Evolutionary conservation across 2,888 invertebrate species (phyloP).

Genomic region (Craniophora ligustri): DNA sequence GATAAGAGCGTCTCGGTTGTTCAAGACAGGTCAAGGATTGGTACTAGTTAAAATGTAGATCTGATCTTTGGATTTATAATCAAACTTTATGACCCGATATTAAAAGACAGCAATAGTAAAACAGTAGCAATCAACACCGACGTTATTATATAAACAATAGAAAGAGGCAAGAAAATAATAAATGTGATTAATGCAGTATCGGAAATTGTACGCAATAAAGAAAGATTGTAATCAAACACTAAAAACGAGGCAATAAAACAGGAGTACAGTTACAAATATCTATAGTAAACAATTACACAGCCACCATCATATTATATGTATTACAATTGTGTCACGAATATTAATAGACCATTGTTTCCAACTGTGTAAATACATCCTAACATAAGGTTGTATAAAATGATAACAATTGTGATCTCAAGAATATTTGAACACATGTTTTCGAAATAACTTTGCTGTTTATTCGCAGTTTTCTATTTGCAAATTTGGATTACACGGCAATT

Average conservation of each 20-base stretch:
- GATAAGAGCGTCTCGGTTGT: constrained; percentile 59
- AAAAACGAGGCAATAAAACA: constrained; percentile 22
- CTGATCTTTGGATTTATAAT: constrained; percentile 9
- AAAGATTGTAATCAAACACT: constrained; percentile 18
- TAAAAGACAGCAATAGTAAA: constrained; percentile 1
- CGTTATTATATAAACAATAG: background rate
- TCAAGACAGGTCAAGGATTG: constrained; percentile 52
- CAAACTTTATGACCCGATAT: constrained; percentile 8
- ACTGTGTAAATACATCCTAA: constrained; percentile 64
- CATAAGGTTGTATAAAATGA: constrained; percentile 39
- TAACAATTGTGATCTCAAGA: constrained; percentile 26
- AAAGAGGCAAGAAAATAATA: constrained; percentile 8
- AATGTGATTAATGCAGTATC: constrained; percentile 7
- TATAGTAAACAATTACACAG: constrained; percentile 25
- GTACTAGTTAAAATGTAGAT: constrained; percentile 4
- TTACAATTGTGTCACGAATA: constrained; percentile 72
- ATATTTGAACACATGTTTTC: constrained; percentile 66
- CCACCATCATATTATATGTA: constrained; percentile 45
- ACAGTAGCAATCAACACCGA: constrained; percentile 10
- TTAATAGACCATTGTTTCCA: constrained; percentile 71
- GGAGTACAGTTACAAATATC: constrained; percentile 21
- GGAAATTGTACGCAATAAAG: constrained; percentile 18
- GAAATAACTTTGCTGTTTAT: constrained; percentile 49
- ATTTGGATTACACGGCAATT: constrained; percentile 12
- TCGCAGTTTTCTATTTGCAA: constrained; percentile 21